These are phyloP conservation scores for Natrix natrix DNA, from an alignment of 2,797 vertebrate genomes.

Conservation along the genomic window DNA sequence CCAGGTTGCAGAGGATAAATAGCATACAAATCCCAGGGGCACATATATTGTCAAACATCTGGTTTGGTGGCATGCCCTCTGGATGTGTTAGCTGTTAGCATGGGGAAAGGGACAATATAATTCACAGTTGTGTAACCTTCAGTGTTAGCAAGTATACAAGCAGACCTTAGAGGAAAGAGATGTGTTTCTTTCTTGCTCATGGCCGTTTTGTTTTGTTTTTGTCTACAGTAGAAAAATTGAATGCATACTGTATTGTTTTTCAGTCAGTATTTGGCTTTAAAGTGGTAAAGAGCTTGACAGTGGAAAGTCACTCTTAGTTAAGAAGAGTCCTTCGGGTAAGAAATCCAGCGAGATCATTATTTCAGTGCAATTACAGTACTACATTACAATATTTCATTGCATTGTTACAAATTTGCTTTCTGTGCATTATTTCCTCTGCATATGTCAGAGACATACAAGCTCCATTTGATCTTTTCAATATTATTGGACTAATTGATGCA, in stretches of 20 bases:
- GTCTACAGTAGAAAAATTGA: neutral
- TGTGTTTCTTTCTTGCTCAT: neutral
- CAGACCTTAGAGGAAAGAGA: neutral
- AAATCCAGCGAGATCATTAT: neutral
- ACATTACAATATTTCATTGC: neutral
- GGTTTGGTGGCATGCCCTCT: neutral
- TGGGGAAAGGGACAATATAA: neutral
- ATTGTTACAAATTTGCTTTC: neutral
- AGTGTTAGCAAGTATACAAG: neutral
- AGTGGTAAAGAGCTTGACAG: neutral
- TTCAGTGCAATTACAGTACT: neutral
- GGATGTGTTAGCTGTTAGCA: neutral
- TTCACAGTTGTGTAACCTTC: neutral
- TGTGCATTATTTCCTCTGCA: neutral
- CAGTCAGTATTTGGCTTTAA: neutral
- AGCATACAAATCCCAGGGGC: neutral
- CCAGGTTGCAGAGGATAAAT: neutral
- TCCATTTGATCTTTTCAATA: neutral
- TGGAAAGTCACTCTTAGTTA: neutral
- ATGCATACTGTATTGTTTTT: neutral
- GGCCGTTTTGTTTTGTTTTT: neutral
- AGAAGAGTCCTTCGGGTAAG: neutral
- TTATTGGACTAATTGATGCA: neutral
- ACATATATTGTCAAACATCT: neutral
- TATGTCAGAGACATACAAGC: neutral